These are phyloP conservation scores for Hemibagrus guttatus DNA, from an alignment of 2,797 vertebrate species.

Conservation along the genomic window DNA sequence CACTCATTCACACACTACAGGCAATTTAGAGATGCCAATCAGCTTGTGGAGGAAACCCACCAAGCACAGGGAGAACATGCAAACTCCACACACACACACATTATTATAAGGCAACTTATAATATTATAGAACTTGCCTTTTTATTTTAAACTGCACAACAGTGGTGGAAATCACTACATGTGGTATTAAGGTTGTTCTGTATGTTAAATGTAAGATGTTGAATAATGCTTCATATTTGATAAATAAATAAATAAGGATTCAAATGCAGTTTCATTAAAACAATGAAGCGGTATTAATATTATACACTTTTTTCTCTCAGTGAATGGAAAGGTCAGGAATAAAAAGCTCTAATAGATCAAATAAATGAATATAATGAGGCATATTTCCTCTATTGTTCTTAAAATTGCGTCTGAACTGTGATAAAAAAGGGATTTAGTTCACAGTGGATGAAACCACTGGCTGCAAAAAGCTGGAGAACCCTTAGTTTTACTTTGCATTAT, in stretches of 20 bases:
- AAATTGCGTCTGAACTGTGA: background rate
- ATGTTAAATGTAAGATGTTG: background rate
- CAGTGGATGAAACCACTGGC: background rate
- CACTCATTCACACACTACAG: too few species aligned
- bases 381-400: background rate
- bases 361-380: background rate
- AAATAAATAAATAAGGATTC: background rate
- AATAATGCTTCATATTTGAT: too few species aligned
- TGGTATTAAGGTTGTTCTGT: background rate
- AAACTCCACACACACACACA: too few species aligned
- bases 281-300: background rate
- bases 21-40: too few species aligned
- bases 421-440: background rate
- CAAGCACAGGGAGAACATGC: too few species aligned
- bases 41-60: too few species aligned
- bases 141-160: background rate
- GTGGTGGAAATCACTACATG: background rate
- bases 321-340: background rate
- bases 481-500: background rate
- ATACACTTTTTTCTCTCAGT: background rate
- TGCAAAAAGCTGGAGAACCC: background rate
- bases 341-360: background rate
- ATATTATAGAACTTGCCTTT: too few species aligned
- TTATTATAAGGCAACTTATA: too few species aligned
- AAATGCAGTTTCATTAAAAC: background rate